Percentiles rank a stretch among this genome's conserved stretches.
These are phyloP conservation scores for Fissipunctia ypsillon DNA, from an alignment of 2,888 invertebrate species.

Conservation along the genomic window DNA sequence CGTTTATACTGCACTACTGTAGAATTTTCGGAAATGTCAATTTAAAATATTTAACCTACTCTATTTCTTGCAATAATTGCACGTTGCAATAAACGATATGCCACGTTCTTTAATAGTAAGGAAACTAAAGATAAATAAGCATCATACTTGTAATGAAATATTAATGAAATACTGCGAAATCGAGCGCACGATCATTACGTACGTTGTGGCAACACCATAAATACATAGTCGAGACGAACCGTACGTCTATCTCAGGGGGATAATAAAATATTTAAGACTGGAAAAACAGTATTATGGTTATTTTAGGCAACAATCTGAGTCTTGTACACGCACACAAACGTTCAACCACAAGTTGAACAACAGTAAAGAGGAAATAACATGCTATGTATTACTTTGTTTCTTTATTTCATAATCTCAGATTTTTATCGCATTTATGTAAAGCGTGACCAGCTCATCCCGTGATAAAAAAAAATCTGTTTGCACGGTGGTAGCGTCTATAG, in stretches of 20 bases:
- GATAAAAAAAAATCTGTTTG: too few relatives aligned
- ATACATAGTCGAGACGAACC: slow-evolving; percentile 44
- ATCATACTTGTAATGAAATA: slow-evolving; percentile 46
- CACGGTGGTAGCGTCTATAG: too few relatives aligned
- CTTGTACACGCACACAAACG: slow-evolving; percentile 15
- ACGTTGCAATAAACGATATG: slow-evolving; percentile 39
- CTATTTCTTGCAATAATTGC: slow-evolving; percentile 38
- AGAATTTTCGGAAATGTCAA: slow-evolving; percentile 48
- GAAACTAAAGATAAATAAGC: slow-evolving; percentile 49
- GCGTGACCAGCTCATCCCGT: too few relatives aligned
- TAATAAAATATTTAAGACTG: slow-evolving; percentile 35
- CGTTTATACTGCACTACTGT: slow-evolving; percentile 62
- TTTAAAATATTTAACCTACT: slow-evolving; percentile 42
- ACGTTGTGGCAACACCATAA: slow-evolving; percentile 48
- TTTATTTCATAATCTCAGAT: too few relatives aligned
- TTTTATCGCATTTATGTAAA: too few relatives aligned
- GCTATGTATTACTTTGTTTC: too few relatives aligned
- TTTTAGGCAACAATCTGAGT: slow-evolving; percentile 22
- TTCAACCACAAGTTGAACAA: slow-evolving; percentile 3
- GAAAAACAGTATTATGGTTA: slow-evolving; percentile 35
- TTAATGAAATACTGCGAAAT: slow-evolving; percentile 56
- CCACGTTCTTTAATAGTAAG: slow-evolving; percentile 45
- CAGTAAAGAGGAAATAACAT: slow-evolving; percentile 13
- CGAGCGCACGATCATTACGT: slow-evolving; percentile 56
- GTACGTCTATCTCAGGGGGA: slow-evolving; percentile 38